Conservation (phyloP, 2,888 invertebrate genomes). For the Cerastis rubricosa region DNA sequence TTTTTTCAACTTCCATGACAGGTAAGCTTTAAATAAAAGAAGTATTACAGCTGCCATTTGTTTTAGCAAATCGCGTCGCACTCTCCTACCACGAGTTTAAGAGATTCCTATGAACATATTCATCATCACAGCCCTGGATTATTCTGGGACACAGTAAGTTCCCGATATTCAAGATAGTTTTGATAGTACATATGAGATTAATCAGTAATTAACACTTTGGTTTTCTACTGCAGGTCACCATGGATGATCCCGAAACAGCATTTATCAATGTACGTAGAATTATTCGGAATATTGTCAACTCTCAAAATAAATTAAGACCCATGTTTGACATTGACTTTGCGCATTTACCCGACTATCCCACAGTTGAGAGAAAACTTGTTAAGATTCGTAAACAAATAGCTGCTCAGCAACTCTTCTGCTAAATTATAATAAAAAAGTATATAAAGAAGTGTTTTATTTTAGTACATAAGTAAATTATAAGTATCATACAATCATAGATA, state of each 20-base stretch:
- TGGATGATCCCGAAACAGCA: conserved; percentile 81
- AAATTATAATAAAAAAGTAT: conserved; percentile 66
- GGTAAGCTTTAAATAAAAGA: background rate
- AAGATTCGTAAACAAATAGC: conserved; percentile 82
- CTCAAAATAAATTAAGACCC: conserved; percentile 77
- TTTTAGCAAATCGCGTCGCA: conserved; percentile 49
- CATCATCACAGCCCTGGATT: conserved; percentile 82
- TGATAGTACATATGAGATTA: background rate
- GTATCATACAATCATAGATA: conserved; percentile 80
- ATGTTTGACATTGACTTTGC: conserved; percentile 85
- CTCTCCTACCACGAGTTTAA: conserved; percentile 72
- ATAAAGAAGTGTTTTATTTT: conserved; percentile 79
- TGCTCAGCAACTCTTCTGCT: conserved; percentile 80
- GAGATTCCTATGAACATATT: conserved; percentile 82
- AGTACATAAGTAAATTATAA: conserved; percentile 82
- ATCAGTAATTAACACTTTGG: background rate
- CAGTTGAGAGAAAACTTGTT: conserved; percentile 74
- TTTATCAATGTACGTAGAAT: conserved; percentile 80
- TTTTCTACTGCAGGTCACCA: conserved; percentile 75
- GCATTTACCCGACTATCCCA: conserved; percentile 74
- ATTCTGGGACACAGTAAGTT: conserved; percentile 85
- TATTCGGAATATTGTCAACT: conserved; percentile 78
- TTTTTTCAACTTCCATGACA: background rate
- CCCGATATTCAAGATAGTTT: background rate
- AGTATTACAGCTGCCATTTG: background rate